Base-by-base conservation (phyloP, 2,888 invertebrate species). In the Chrysina gloriosa region DNA sequence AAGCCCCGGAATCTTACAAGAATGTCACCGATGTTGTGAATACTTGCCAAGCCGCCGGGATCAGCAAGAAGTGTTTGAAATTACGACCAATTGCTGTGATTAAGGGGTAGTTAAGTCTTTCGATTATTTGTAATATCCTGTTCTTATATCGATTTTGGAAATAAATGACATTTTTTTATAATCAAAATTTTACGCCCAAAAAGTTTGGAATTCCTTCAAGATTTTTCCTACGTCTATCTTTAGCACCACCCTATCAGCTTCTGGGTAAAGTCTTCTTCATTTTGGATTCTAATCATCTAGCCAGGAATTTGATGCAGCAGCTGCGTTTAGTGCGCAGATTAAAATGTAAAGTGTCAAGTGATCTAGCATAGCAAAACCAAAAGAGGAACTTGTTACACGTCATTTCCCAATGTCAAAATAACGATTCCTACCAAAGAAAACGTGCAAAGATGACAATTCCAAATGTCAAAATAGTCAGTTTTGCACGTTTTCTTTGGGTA, bases 21-120 rank as follows among this genome's bases (percentile, higher is more conserved):
- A 96, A 99, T 85, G 99, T 99, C 0, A 98, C 97, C 0, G 99
- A 99, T 85, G 99, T 99, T 6, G 99, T 99, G 0, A 90, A 99
- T 82, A 99, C 99, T 1, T 99, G 99, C 78, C 97, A 99, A 82
- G 92, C 91, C 19, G 99, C 97, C 34, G 98, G 98, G n/a, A 97
- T 99, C 68, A 97, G 97, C 79, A 95, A 96, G 81, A 99, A 98
- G 82, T 92, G 95, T 77, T 93, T 99, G 39, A 98, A 99, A 84
- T 86, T 99, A 77, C 87, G 97, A 75, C 99, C 99, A 0, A 96
- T 99, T 79, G 99, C 98, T 67, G 99, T 99, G 23, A 99, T 99
- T 75, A 99, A 99, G 84, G 99, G 99, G 39, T 76, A 67, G 72
- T 19, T 45, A 29, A 29, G 4, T 29, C 7, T 4, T 6, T n/a